Conservation (phyloP, 2,113 vertebrate species). For the Neotragus moschatus region DNA sequence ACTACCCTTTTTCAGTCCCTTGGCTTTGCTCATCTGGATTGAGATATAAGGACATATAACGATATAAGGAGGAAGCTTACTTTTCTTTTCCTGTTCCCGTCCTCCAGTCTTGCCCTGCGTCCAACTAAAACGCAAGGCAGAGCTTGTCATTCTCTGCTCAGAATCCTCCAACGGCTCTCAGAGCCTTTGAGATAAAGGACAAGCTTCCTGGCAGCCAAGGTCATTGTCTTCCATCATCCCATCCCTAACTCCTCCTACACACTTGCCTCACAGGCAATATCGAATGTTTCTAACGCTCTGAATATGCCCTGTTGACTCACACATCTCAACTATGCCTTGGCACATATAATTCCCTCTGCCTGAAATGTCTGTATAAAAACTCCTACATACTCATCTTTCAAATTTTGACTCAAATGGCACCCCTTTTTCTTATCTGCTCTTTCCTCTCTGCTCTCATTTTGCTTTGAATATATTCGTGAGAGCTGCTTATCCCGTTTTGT, state of each 20-base stretch:
- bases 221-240: neutral
- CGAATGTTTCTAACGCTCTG: neutral
- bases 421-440: neutral
- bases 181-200: neutral
- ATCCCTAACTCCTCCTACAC: neutral
- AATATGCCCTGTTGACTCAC: neutral
- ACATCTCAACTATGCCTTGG: neutral
- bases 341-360: neutral
- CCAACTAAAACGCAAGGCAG: neutral
- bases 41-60: neutral
- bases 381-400: slow-evolving; percentile 17
- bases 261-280: neutral
- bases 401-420: neutral
- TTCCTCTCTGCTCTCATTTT: neutral
- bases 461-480: neutral
- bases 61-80: neutral
- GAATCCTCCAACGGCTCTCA: neutral
- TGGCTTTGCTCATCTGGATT: neutral
- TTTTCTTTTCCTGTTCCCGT: neutral
- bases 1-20: neutral
- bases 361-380: slow-evolving; percentile 30
- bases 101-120: neutral
- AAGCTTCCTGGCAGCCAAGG: neutral
- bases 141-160: neutral
- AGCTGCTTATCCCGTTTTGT: neutral